phyloP scores from a whole-genome alignment of 2,888 invertebrate genomes.

The Branchipolynoe longqiensis region DNA sequence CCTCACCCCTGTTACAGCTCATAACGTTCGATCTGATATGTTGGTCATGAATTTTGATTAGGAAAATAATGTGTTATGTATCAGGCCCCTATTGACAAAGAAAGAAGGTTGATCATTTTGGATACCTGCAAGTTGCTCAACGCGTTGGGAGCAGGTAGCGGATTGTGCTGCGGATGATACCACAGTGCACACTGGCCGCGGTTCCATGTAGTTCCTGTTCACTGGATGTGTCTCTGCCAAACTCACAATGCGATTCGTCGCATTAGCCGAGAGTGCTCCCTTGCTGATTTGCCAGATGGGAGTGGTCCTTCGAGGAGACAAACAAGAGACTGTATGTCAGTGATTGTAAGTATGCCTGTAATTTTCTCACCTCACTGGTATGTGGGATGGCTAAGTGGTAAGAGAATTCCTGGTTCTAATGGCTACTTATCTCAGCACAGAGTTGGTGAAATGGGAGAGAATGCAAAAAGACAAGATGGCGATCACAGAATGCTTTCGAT shows the following conservation, averaged over 20 bases:
- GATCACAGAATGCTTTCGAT: too few relatives aligned
- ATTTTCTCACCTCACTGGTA: background rate
- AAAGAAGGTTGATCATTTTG: too few relatives aligned
- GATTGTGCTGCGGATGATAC: conserved; percentile 68
- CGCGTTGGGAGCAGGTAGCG: conserved; percentile 69
- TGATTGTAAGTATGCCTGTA: background rate
- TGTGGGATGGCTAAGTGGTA: background rate
- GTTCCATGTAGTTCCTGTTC: conserved; percentile 68
- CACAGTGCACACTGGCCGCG: conserved; percentile 72
- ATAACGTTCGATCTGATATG: too few relatives aligned
- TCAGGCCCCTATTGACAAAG: too few relatives aligned
- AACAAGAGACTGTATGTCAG: background rate
- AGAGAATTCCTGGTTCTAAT: background rate
- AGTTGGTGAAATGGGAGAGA: too few relatives aligned
- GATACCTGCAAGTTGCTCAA: conserved; percentile 70
- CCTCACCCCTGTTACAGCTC: too few relatives aligned
- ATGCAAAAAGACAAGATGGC: too few relatives aligned
- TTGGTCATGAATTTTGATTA: too few relatives aligned
- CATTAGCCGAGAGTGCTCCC: conserved; percentile 68
- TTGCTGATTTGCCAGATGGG: conserved; percentile 75
- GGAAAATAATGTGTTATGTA: too few relatives aligned
- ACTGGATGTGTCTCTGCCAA: conserved; percentile 70
- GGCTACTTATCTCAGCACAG: too few relatives aligned
- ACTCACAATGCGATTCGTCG: conserved; percentile 70
- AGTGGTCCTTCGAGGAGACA: conserved; percentile 69